Evolutionary conservation across 2,113 vertebrate species (phyloP), one percentile per base, ranked within the genome.

Genomic region (Eclectus roratus): DNA sequence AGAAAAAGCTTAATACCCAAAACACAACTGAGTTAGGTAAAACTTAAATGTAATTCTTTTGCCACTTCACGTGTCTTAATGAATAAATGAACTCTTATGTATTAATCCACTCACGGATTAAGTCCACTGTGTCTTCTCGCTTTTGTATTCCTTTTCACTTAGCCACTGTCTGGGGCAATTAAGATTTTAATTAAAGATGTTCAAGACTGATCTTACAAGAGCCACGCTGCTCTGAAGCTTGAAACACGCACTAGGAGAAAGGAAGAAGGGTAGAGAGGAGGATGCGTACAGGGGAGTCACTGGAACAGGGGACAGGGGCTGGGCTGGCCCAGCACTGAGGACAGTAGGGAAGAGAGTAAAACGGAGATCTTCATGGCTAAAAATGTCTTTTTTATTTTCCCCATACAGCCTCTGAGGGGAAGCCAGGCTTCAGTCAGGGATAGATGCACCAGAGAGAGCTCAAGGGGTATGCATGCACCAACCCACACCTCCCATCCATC

Each of bases 381-480:
- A 71, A 72, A 35, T 4, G 16, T 10, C 17, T 37, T 71, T 52
- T 35, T 58, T 3, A n/a, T 80, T 80, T 80, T 52, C 33, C 29
- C 13, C 16, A 7, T 12, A 18, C 1, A 4, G 31, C 3, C 2
- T 39, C 24, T 16, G 8, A 23, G 65, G 7, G 91, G 31, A 82
- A 60, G 16, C 9, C 39, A 55, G 15, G 33, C 13, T 74, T 29
- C 60, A 60, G 13, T 0, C 2, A 3, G 23, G 10, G 28, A 41
- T 4, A 76, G 24, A 21, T 0, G 2, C 7, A 6, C 29, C 1
- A 1, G 35, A 69, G 19, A 0, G 0, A 77, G 58, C 41, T 46
- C 0, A 0, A 60, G 6, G 5, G 17, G 21, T 23, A 74, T n/a
- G 25, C 39, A 25, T 2, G 24, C 11, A 13, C 10, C 6, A 33